Conservation (phyloP, 2,113 vertebrate genomes). For the Ammodramus savannarum region DNA sequence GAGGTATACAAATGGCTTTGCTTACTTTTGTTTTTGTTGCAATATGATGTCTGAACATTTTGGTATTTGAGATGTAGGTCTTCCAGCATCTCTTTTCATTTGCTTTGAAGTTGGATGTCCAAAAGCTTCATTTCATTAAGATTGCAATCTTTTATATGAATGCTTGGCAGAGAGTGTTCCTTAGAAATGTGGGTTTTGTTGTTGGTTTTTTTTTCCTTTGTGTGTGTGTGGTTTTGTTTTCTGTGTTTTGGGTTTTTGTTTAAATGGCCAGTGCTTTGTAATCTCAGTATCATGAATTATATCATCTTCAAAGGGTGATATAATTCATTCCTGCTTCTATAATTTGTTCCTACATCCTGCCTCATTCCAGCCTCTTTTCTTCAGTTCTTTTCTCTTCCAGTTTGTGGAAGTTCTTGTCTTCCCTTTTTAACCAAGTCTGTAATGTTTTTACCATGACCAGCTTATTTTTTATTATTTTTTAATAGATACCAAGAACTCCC, state of each 20-base stretch:
- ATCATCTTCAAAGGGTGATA: neutral
- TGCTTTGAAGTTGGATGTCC: conserved; percentile 25
- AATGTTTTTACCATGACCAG: neutral
- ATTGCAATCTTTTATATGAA: neutral
- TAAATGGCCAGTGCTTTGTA: neutral
- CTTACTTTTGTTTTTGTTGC: neutral
- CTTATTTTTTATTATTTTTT: neutral
- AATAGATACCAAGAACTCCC: neutral
- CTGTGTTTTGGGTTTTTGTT: neutral
- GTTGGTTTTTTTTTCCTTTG: neutral
- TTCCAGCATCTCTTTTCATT: neutral
- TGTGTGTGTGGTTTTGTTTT: neutral
- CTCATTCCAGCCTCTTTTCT: neutral
- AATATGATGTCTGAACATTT: neutral
- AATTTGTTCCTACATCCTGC: neutral
- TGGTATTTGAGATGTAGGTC: neutral
- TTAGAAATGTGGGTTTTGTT: neutral
- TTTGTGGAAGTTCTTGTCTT: neutral
- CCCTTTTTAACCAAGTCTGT: neutral
- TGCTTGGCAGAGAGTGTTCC: neutral
- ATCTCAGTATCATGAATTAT: neutral
- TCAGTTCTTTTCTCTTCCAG: neutral
- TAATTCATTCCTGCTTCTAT: neutral
- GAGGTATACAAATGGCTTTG: neutral
- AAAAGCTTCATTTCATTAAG: neutral